These are phyloP conservation scores for Caenorhabditis sp. DNA, from an alignment of 2,888 invertebrate species.

Conservation along the genomic window DNA sequence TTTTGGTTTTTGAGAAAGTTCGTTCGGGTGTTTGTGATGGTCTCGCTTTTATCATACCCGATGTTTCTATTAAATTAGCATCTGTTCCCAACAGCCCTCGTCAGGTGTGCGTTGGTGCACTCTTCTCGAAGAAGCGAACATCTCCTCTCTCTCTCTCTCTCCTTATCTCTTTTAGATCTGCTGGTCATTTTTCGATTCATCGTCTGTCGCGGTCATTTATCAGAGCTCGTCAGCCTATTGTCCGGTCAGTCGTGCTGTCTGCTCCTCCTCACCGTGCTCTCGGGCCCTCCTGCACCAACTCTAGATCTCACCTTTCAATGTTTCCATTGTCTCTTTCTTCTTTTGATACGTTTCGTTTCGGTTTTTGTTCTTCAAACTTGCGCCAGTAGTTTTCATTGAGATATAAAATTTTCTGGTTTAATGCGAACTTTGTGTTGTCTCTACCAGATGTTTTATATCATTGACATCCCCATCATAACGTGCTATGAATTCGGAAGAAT, in stretches of 20 bases:
- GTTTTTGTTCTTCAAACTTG: neutral
- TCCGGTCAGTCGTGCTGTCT: conserved; percentile 58
- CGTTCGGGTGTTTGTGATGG: neutral
- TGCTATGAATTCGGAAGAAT: conserved; percentile 43
- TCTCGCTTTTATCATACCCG: neutral
- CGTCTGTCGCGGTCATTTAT: conserved; percentile 67
- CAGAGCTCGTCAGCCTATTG: conserved; percentile 62
- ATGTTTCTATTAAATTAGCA: conserved; percentile 31
- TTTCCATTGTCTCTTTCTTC: conserved; percentile 46
- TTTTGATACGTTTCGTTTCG: conserved; percentile 3
- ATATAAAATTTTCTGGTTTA: neutral
- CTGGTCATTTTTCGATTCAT: conserved; percentile 48
- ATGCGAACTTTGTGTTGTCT: neutral
- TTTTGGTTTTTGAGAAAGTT: too few species aligned
- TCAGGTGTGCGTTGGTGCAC: conserved; percentile 51
- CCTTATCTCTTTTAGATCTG: conserved; percentile 38
- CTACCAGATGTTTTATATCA: conserved; percentile 55
- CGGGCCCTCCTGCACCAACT: conserved; percentile 20
- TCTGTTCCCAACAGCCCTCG: conserved; percentile 7
- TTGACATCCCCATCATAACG: conserved; percentile 48
- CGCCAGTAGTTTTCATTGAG: conserved; percentile 1
- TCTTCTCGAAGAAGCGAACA: conserved; percentile 48
- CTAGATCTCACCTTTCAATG: conserved; percentile 48
- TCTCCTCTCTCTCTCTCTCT: conserved; percentile 2
- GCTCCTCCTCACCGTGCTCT: conserved; percentile 54